A percentile compares a stretch with the other conserved stretches of the same genome.
phyloP scores from a whole-genome alignment of 1,140 invertebrate species.

The Hormaphis cornu region DNA sequence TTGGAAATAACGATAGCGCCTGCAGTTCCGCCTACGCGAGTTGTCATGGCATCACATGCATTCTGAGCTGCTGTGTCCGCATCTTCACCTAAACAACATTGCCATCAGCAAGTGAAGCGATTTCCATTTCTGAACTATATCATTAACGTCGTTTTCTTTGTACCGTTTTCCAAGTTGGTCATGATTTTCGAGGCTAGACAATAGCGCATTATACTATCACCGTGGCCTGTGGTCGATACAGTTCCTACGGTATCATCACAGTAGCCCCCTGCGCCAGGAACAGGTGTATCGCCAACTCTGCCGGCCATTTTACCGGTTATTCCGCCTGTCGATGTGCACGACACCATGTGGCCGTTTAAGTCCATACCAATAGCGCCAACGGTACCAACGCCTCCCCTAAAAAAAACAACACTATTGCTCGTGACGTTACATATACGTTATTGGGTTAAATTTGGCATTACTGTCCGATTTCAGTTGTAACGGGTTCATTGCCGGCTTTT shows the following conservation, averaged over 20 bases:
- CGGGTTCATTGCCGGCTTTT: slow-evolving; percentile 43
- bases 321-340: slow-evolving; percentile 75
- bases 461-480: slow-evolving; percentile 45
- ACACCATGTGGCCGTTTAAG: slow-evolving; percentile 55
- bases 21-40: slow-evolving; percentile 56
- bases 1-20: slow-evolving; percentile 66
- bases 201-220: slow-evolving; percentile 62
- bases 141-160: slow-evolving; percentile 7
- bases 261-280: slow-evolving; percentile 60
- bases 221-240: slow-evolving; percentile 66
- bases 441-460: neutral
- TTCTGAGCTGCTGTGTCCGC: neutral
- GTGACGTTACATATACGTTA: neutral
- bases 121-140: neutral
- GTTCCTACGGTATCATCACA: slow-evolving; percentile 59
- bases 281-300: slow-evolving; percentile 68
- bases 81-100: neutral
- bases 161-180: slow-evolving; percentile 53
- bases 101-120: too few relatives aligned
- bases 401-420: neutral
- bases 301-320: slow-evolving; percentile 71
- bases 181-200: slow-evolving; percentile 65
- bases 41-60: slow-evolving; percentile 50
- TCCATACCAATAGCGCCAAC: slow-evolving; percentile 78
- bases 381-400: slow-evolving; percentile 52